A percentile compares a stretch with the other conserved stretches of the same genome.
Conservation (phyloP, 1,140 invertebrate species). For the Heliothis virescens region DNA sequence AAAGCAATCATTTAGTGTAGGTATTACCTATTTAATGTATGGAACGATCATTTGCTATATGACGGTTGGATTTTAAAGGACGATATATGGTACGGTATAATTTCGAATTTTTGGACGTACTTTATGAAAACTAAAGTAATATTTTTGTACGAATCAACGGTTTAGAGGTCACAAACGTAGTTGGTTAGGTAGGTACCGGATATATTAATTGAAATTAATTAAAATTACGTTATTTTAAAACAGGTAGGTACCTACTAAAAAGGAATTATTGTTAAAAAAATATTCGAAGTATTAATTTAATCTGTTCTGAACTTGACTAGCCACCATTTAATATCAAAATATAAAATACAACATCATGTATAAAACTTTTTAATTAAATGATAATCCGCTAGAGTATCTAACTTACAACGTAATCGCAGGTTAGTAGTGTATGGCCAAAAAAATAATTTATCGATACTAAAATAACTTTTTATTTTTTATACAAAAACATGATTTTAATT, state of each 20-base stretch:
- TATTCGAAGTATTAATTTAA: slow-evolving; percentile 21
- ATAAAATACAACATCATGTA: slow-evolving; percentile 37
- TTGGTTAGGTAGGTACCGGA: too few species aligned
- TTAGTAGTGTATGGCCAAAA: slow-evolving; percentile 4
- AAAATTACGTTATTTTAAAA: too few species aligned
- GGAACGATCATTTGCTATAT: not conserved
- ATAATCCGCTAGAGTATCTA: slow-evolving; percentile 3
- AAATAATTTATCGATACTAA: not conserved
- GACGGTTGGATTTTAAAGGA: slow-evolving; percentile 28
- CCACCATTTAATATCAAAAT: slow-evolving; percentile 44
- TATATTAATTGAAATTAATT: too few species aligned
- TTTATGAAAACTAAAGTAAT: not conserved
- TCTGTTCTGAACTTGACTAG: slow-evolving; percentile 37
- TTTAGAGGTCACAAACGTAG: too few species aligned
- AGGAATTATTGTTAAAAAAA: not conserved
- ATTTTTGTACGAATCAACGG: too few species aligned
- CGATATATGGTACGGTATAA: slow-evolving; percentile 29
- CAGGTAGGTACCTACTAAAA: too few species aligned
- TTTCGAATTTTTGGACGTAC: slow-evolving; percentile 23
- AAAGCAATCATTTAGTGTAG: not conserved
- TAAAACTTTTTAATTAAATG: slow-evolving; percentile 16
- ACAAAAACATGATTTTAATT: too few species aligned
- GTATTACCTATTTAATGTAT: not conserved
- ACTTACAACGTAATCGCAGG: not conserved
- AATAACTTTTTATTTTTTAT: too few species aligned